phyloP scores from a whole-genome alignment of 2,888 invertebrate genomes.

The Meteorus cinctellus region DNA sequence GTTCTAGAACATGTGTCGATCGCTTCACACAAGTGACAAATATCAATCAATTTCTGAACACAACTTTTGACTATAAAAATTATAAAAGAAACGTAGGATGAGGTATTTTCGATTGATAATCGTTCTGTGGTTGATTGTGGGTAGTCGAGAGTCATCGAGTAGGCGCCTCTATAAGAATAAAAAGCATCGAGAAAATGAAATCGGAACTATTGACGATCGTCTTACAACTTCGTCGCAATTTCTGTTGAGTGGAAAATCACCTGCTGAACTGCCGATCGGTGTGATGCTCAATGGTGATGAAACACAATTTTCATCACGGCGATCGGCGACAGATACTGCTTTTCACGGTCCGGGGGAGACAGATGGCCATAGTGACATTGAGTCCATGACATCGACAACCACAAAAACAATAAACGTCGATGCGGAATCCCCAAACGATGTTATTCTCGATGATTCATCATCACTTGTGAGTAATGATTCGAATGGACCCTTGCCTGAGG shows the following conservation, averaged over 20 bases:
- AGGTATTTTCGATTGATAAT: neutral
- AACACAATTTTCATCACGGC: neutral
- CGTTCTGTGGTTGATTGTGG: neutral
- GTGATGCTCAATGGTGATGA: neutral
- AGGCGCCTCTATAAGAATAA: neutral
- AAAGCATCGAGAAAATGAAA: neutral
- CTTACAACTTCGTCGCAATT: neutral
- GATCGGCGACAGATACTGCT: slow-evolving; percentile 14
- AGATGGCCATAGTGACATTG: neutral
- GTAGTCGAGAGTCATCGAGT: neutral
- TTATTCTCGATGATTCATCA: neutral
- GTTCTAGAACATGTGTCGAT: neutral
- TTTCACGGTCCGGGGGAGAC: neutral
- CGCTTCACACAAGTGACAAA: neutral
- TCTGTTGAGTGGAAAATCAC: neutral
- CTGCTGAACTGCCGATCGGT: neutral
- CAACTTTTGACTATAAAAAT: neutral
- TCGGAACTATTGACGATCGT: neutral
- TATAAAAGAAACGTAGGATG: neutral
- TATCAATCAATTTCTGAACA: neutral
- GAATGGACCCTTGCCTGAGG: neutral
- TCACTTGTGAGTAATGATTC: neutral
- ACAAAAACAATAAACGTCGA: neutral
- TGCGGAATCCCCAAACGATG: neutral
- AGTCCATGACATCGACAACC: neutral